Conservation (phyloP, 2,888 invertebrate genomes). For the Deladenus siricidicola region DNA sequence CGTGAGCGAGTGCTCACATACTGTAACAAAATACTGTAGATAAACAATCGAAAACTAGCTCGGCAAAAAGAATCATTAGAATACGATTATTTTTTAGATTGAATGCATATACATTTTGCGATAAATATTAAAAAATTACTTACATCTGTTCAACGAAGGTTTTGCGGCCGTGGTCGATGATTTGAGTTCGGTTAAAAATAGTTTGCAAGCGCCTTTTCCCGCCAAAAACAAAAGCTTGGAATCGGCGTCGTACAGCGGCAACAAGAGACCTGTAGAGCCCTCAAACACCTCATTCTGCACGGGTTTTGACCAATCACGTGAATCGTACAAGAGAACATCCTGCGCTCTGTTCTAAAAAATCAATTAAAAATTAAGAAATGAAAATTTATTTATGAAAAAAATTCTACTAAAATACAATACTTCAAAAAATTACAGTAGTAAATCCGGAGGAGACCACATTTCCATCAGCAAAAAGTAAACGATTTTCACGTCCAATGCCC, state of each 20-base stretch:
- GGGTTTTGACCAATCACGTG: slow-evolving; percentile 69
- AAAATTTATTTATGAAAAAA: too few relatives aligned
- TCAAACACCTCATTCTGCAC: slow-evolving; percentile 55
- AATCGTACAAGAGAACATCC: slow-evolving; percentile 79
- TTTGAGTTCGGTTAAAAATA: too few relatives aligned
- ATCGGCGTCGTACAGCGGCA: slow-evolving; percentile 84
- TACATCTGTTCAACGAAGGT: too few relatives aligned
- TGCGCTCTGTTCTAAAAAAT: slow-evolving; percentile 65
- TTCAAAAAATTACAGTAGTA: slow-evolving; percentile 61
- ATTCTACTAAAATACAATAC: too few relatives aligned
- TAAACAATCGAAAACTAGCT: too few relatives aligned
- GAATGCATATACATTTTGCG: too few relatives aligned
- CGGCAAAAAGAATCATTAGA: too few relatives aligned
- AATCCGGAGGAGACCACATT: slow-evolving; percentile 81
- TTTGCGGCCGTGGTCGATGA: too few relatives aligned
- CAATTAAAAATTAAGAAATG: slow-evolving; percentile 20
- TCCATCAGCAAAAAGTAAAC: slow-evolving; percentile 79
- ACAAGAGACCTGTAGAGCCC: slow-evolving; percentile 63
- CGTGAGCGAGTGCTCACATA: slow-evolving; percentile 73
- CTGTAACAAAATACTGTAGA: too few relatives aligned
- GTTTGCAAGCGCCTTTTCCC: slow-evolving; percentile 79
- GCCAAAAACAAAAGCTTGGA: slow-evolving; percentile 89
- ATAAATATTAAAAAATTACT: too few relatives aligned
- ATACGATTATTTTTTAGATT: too few relatives aligned
- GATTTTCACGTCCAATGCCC: slow-evolving; percentile 49